Evolutionary conservation across 1,140 invertebrate species (phyloP), one percentile per base, ranked within the genome.

Genomic region (Pristionchus pacificus): DNA sequence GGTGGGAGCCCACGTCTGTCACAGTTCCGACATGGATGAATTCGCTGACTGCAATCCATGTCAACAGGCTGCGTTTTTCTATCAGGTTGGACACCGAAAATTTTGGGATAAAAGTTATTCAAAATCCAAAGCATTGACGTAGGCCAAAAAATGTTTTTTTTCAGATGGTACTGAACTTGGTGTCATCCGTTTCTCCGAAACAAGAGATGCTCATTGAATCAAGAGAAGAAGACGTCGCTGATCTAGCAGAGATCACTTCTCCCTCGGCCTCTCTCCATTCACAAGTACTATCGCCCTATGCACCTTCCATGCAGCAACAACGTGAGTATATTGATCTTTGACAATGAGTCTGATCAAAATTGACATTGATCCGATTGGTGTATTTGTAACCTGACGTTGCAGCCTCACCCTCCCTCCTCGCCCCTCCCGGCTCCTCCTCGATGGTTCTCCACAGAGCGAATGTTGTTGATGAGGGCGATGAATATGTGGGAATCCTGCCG

Each of bases 41-140:
- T 83, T 84, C 38, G 85, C 86, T 10, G 92, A 93, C 79, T 98
- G 95, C 84, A 88, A 89, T 30, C 92, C 91, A 80, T 97, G 95
- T 85, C 93, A 95, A 84, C 90, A 93, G 58, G 90, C 90, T 60
- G 91, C 93, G 10, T 90, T 95, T 82, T 96, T 93, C 90, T 93
- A 96, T 86, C 93, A 97, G 84, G 85, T 95, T 29, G 6, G 19
- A 19, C 38, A 49, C 19, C n/a, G n/a, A n/a, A n/a, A n/a, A n/a
- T n/a, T n/a, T n/a, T n/a, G n/a, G n/a, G n/a, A n/a, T n/a, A n/a
- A n/a, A n/a, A n/a, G n/a, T n/a, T n/a, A n/a, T n/a, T n/a, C n/a
- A n/a, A n/a, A n/a, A n/a, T n/a, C n/a, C n/a, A n/a, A n/a, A n/a
- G 6, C 38, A 49, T 49, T 49, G 6, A 49, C 38, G 6, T 6